Evolutionary conservation across 1,140 invertebrate species (phyloP), one percentile per base, ranked within the genome.

Genomic region (Hylyphantes graminicola): DNA sequence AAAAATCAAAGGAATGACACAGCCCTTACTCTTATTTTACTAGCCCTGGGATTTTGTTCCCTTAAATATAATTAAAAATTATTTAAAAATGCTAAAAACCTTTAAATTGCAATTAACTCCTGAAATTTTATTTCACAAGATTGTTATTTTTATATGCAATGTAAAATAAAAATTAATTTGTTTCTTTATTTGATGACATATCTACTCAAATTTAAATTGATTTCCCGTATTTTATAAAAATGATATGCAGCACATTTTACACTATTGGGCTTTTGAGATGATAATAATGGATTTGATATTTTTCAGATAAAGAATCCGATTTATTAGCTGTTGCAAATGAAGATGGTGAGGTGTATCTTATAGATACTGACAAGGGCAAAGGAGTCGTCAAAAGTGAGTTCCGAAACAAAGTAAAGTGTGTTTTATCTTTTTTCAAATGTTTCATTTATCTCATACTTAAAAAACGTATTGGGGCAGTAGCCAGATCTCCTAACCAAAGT

Each of bases 301-400:
- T 87, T 86, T 88, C 19, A 92, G 92, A 35, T 92, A 92, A 76
- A 91, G 93, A 87, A 91, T 67, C 35, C 7, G 76, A 96, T 88
- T 91, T 95, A 48, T 89, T 96, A 54, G 95, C 94, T 13, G 90
- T 96, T 57, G 95, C 94, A 17, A 96, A 96, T 90, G 95, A 96
- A 91, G 94, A 95, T 91, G 96, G 95, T 10, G 92, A 91, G 87
- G 90, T 95, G 68, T 92, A 92, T 50, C 90, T 95, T 17, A 92
- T 94, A 88, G 90, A 92, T 80, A 92, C 91, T 53, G 87, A 87
- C 54, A 86, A 55, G 9, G 50, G 67, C 0, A 63, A 85, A 35
- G 63, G 57, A 19, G 48, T 53, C 0, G 8, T 85, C 17, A 77
- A 82, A 82, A 64, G 86, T 76, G 67, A 75, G 76, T 19, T 50